Conservation (phyloP, 2,797 vertebrate species). For the Chelon auratus region DNA sequence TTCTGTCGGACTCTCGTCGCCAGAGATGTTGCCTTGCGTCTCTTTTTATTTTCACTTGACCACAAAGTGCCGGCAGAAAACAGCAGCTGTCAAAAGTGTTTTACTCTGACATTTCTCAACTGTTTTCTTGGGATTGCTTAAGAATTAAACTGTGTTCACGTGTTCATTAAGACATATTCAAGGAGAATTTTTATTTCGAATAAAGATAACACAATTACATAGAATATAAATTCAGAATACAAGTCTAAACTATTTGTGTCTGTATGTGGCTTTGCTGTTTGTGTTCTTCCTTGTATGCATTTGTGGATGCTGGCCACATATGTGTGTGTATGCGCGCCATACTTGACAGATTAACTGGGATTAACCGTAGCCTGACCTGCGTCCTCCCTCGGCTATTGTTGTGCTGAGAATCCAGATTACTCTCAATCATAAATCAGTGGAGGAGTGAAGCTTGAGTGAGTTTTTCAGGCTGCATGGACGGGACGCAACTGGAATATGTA, state of each 20-base stretch:
- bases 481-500: conserved; percentile 6
- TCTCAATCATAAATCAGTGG: conserved; percentile 45
- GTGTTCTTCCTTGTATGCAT: not conserved
- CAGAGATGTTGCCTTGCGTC: not conserved
- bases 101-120: not conserved
- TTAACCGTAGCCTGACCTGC: conserved; percentile 65
- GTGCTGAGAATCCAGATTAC: conserved; percentile 68
- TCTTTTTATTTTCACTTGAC: not conserved
- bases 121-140: no score
- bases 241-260: not conserved
- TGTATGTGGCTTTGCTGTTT: not conserved
- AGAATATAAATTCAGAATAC: no score
- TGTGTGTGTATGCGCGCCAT: conserved; percentile 3
- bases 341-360: conserved; percentile 65
- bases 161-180: not conserved
- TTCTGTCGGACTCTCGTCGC: conserved; percentile 5
- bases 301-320: not conserved
- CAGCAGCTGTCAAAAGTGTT: not conserved
- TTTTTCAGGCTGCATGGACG: conserved; percentile 9
- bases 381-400: conserved; percentile 58
- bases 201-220: no score
- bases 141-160: not conserved
- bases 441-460: conserved; percentile 26
- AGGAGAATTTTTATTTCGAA: no score
- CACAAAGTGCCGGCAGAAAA: conserved; percentile 3